Evolutionary conservation across 2,888 invertebrate species (phyloP), one percentile per base, ranked within the genome.

Genomic region (Parnassius mnemosyne): DNA sequence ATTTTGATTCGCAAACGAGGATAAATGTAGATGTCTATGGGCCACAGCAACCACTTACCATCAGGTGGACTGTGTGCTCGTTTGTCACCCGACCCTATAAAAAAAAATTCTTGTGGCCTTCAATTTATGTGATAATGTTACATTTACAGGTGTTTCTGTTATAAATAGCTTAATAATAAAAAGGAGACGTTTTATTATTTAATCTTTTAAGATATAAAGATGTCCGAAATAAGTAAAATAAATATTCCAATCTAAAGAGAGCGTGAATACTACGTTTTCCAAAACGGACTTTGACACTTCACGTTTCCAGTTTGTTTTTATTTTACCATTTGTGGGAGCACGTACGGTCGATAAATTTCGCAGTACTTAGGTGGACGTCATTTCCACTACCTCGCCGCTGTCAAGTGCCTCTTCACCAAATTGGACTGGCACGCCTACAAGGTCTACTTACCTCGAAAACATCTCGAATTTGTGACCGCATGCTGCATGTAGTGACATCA

Each of bases 341-440:
- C 85, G 84, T 81, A 78, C 78, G 84, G 75, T 84, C 85, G 79
- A 87, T 87, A 87, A 87, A 87, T 87, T 85, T 82, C 77, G 78
- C 76, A 79, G 84, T 85, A 78, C 85, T 87, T 81, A 80, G 74
- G 78, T 78, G 79, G 77, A 78, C 81, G 86, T 84, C 85, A 81
- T 71, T 69, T 71, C 78, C 85, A 86, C 78, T 80, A 77, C 79
- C 81, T 75, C 77, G 76, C 65, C 72, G 71, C 71, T 76, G 69
- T 80, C 76, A 77, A 77, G 80, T 70, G 72, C 70, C 77, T 75
- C 80, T 79, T 76, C 70, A 69, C 77, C 72, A 78, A 83, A 85
- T 85, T 84, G 85, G 80, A 74, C 78, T 73, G 82, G 77, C 79
- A 79, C 78, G 79, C 78, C 78, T 78, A 72, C 72, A 73, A 75